Evolutionary conservation across 2,113 vertebrate genomes (phyloP).

Genomic region (Phalacrocorax pelagicus): DNA sequence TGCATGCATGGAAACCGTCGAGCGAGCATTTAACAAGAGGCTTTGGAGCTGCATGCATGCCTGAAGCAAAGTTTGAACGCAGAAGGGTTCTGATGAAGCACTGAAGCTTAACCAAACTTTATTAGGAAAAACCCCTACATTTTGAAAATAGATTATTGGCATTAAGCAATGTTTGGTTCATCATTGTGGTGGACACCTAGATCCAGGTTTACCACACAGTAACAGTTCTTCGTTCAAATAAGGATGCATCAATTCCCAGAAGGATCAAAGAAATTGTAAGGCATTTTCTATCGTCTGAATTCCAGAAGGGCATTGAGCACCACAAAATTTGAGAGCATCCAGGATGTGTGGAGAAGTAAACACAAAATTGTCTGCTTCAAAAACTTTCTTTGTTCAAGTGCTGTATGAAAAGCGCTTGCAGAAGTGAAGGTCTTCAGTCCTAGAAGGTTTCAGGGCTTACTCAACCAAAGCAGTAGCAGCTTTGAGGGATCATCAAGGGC

Average conservation of each 20-base stretch:
- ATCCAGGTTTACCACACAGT: not conserved
- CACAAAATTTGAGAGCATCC: not conserved
- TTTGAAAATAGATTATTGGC: not conserved
- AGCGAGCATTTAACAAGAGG: not conserved
- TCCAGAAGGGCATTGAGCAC: not conserved
- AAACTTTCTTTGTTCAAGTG: conserved; percentile 16
- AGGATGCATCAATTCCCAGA: not conserved
- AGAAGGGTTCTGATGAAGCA: not conserved
- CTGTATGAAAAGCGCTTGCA: not conserved
- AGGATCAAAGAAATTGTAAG: not conserved
- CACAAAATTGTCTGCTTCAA: conserved; percentile 22
- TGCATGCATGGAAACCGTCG: not conserved
- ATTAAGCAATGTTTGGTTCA: not conserved
- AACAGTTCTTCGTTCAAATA: not conserved
- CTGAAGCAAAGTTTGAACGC: not conserved
- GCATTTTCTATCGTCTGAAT: not conserved
- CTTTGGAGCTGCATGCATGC: not conserved
- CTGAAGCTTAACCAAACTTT: not conserved
- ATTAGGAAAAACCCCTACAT: not conserved
- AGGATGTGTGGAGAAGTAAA: not conserved
- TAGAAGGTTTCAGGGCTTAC: conserved; percentile 19
- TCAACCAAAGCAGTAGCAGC: not conserved
- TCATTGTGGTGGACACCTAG: not conserved
- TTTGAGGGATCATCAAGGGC: conserved; percentile 20
- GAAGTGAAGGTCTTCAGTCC: conserved; percentile 1